These are phyloP conservation scores for Falcaria lacertinaria DNA, from an alignment of 2,888 invertebrate genomes.

Conservation along the genomic window DNA sequence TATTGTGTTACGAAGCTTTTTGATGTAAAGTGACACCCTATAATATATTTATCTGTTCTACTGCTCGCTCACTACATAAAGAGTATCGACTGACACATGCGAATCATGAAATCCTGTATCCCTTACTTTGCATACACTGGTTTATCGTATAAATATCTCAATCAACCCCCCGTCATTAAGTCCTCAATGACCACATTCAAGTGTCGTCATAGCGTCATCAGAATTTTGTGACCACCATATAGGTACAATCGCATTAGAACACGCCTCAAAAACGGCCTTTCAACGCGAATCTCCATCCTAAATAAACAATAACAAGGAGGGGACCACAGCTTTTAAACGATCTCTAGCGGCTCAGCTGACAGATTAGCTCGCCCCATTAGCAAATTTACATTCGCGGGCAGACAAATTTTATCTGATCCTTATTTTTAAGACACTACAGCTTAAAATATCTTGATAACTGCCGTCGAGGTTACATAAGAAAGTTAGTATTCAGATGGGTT, in stretches of 20 bases:
- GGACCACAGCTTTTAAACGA: conserved; percentile 75
- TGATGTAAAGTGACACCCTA: not conserved
- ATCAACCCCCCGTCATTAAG: conserved; percentile 28
- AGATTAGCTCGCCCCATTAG: conserved; percentile 70
- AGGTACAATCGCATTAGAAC: conserved; percentile 71
- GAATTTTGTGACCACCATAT: conserved; percentile 15
- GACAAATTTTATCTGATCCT: conserved; percentile 9
- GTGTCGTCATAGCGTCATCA: conserved; percentile 45
- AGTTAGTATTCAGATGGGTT: conserved; percentile 48
- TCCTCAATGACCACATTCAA: conserved; percentile 30
- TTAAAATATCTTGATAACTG: conserved; percentile 15
- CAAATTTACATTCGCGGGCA: conserved; percentile 34
- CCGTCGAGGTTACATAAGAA: conserved; percentile 7
- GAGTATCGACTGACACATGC: not conserved
- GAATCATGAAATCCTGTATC: conserved; percentile 11
- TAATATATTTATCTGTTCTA: not conserved
- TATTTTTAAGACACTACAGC: conserved; percentile 18
- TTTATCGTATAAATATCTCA: conserved; percentile 39
- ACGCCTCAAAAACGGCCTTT: conserved; percentile 73
- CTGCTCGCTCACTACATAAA: not conserved
- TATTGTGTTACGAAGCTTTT: too few relatives aligned
- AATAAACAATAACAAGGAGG: conserved; percentile 75
- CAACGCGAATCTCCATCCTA: conserved; percentile 72
- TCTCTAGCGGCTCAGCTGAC: conserved; percentile 74
- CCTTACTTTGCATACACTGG: conserved; percentile 11